These are phyloP conservation scores for Thinocorus orbignyianus DNA, from an alignment of 2,113 vertebrate genomes.

Conservation along the genomic window DNA sequence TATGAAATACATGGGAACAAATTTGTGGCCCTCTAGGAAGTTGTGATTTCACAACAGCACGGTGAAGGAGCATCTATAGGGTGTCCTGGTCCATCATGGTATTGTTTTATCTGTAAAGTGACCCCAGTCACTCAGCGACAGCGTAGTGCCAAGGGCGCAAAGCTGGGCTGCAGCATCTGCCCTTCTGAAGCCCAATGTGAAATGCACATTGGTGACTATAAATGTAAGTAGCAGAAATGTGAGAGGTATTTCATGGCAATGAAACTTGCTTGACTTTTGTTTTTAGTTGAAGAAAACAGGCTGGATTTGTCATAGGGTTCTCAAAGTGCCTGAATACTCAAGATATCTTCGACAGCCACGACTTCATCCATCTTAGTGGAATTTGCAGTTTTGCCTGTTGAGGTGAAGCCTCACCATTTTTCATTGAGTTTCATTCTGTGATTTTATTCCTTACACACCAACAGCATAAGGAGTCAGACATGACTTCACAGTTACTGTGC, in stretches of 20 bases:
- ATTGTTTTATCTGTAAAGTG: background rate
- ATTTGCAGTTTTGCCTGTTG: background rate
- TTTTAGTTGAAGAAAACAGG: background rate
- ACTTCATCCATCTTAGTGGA: background rate
- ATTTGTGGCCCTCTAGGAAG: background rate
- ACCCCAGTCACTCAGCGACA: background rate
- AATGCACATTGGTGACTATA: background rate
- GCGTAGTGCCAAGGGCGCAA: background rate
- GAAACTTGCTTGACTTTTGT: background rate
- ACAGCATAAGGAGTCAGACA: background rate
- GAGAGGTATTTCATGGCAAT: background rate
- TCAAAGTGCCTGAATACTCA: background rate
- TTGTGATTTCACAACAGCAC: background rate
- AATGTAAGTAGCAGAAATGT: background rate
- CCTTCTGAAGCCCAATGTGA: background rate
- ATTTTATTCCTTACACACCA: background rate
- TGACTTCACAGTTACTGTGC: background rate
- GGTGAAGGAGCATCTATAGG: rapidly evolving
- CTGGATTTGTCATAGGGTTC: background rate
- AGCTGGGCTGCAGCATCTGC: background rate
- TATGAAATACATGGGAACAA: background rate
- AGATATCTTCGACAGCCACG: background rate
- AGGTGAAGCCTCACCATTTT: background rate
- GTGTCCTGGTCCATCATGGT: background rate
- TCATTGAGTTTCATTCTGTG: background rate